Evolutionary conservation across 2,797 vertebrate species (phyloP), one percentile per base, ranked within the genome.

Genomic region (Sebastes flavidus): DNA sequence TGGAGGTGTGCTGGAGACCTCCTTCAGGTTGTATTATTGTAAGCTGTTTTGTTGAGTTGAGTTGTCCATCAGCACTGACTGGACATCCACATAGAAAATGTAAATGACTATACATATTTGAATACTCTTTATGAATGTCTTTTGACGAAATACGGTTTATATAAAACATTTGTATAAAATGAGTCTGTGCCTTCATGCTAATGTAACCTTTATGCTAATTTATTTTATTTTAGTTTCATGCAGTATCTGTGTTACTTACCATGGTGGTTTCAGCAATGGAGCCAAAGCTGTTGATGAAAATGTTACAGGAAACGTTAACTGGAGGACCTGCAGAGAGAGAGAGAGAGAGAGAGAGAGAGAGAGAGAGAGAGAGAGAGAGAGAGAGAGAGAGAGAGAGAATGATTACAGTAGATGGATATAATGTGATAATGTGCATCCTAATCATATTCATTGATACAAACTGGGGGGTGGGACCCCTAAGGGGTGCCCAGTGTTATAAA

Each of bases 251-350:
- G 13, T 22, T 83, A 92, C 97, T 91, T 95, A 99, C 98, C 98
- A 99, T 99, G 34, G 98, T 99, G 5, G 98, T 99, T 93, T 99
- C 98, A 62, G 98, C 98, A 60, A 99, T 99, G 83, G 98, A 99
- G 69, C 98, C 98, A 83, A 99, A 99, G 92, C 98, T 99, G 96
- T 99, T 99, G 94, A 99, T 99, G 93, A 99, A 99, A 90, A 99
- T 99, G 94, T 99, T 99, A 91, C 98, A 99, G 58, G 97, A 97
- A 62, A 99, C 98, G 81, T 99, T 99, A 82, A 99, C 98, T 34
- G 98, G 96, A 91, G 98, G 97, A 71, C 98, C 98, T 99, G 93
- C 14, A 60, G 76, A 82, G 60, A 32, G 1, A 80, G 10, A 24
- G 16, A 49, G 12, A 14, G 61, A 36, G 34, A 36, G 34, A 36